phyloP scores from a whole-genome alignment of 2,113 vertebrate genomes.

The Pseudonaja textilis region DNA sequence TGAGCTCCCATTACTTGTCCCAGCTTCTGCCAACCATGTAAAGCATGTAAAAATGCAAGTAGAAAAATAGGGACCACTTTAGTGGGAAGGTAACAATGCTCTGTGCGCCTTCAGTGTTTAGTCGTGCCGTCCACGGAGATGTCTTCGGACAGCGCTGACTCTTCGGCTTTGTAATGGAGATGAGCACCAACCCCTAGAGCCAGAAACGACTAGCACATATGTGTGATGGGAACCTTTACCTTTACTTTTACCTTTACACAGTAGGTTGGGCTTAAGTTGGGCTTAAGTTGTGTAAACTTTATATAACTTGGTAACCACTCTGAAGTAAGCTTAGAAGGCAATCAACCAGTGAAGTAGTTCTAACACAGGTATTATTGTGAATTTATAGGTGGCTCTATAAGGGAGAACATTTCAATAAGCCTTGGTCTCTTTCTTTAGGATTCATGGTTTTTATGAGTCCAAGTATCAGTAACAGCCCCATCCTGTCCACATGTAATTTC shows the following conservation, averaged over 20 bases:
- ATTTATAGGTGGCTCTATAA: background rate
- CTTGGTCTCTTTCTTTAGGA: background rate
- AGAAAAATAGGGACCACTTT: no score
- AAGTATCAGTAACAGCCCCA: background rate
- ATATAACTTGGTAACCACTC: background rate
- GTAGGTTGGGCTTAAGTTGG: background rate
- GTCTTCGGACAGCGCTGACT: no score
- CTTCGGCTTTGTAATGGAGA: no score
- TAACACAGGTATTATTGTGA: background rate
- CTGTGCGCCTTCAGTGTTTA: no score
- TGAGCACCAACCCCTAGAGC: no score
- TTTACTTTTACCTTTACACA: background rate
- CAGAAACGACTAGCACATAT: no score
- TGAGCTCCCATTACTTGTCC: no score
- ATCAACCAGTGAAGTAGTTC: background rate
- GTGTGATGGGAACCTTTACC: no score
- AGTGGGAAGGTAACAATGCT: no score
- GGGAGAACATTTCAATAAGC: background rate
- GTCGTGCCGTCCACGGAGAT: no score
- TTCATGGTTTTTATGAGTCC: background rate
- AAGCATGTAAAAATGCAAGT: no score
- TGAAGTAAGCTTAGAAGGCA: background rate
- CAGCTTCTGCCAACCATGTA: no score
- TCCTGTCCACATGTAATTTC: background rate
- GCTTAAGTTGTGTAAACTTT: background rate